These are phyloP conservation scores for Tetanocera ferruginea DNA, from an alignment of 2,888 invertebrate genomes.

Conservation along the genomic window DNA sequence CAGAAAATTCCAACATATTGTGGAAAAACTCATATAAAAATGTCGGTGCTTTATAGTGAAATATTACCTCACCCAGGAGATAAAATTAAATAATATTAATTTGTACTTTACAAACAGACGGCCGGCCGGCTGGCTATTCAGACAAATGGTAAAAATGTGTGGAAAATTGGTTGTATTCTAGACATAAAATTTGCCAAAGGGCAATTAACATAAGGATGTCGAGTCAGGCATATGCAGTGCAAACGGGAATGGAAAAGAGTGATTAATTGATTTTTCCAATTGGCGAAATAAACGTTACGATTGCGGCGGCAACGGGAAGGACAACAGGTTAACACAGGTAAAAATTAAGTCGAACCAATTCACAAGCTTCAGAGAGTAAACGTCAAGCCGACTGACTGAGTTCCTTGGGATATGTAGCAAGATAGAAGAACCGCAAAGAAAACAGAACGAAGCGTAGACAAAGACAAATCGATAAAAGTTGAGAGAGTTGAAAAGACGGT, in stretches of 20 bases:
- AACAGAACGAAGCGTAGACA: conserved; percentile 42
- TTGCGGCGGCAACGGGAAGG: conserved; percentile 30
- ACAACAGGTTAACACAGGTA: conserved; percentile 49
- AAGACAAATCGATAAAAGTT: conserved; percentile 37
- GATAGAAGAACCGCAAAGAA: conserved; percentile 35
- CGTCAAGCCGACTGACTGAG: conserved; percentile 41
- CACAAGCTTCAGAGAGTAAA: conserved; percentile 18
- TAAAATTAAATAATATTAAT: background rate
- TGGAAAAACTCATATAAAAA: too few relatives aligned
- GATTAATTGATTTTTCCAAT: conserved; percentile 56
- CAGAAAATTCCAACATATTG: too few relatives aligned
- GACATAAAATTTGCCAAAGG: background rate
- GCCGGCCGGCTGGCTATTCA: background rate
- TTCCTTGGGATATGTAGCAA: conserved; percentile 54
- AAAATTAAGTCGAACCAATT: background rate
- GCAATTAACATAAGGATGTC: conserved; percentile 21
- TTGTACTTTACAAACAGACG: background rate
- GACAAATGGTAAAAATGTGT: background rate
- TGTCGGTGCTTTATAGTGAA: too few relatives aligned
- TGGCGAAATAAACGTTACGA: conserved; percentile 53
- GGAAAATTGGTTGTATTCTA: conserved; percentile 2
- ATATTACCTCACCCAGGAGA: too few relatives aligned
- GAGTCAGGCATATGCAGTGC: background rate
- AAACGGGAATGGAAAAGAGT: conserved; percentile 39
- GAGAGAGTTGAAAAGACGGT: background rate